phyloP scores from a whole-genome alignment of 2,797 vertebrate species.

The Eptatretus atami region DNA sequence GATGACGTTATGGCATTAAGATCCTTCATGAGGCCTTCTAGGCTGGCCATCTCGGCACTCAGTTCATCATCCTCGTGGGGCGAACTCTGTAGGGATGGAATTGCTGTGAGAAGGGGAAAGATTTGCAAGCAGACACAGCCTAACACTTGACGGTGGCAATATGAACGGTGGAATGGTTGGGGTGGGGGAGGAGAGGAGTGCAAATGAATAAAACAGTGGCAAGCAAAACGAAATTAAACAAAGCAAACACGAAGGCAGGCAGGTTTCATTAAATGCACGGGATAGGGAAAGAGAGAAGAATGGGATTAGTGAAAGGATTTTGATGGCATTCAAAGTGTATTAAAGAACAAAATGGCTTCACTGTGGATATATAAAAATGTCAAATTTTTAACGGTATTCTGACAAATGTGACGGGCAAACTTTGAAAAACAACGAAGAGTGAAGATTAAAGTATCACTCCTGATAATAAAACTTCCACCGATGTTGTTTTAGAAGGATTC shows the following conservation, averaged over 20 bases:
- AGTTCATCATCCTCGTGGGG: slow-evolving; percentile 55
- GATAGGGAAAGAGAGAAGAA: too few relatives aligned
- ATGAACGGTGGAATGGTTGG: not conserved
- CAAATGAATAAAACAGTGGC: slow-evolving; percentile 5
- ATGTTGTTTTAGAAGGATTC: too few relatives aligned
- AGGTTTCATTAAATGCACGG: too few relatives aligned
- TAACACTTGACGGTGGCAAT: not conserved
- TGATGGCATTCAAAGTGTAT: too few relatives aligned
- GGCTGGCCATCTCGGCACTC: slow-evolving; percentile 97
- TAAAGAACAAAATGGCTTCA: too few relatives aligned
- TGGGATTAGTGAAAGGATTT: too few relatives aligned
- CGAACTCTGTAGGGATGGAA: slow-evolving; percentile 41
- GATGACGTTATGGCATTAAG: slow-evolving; percentile 66
- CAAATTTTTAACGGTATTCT: too few relatives aligned
- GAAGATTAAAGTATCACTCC: too few relatives aligned
- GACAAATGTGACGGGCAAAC: too few relatives aligned
- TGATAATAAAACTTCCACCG: too few relatives aligned
- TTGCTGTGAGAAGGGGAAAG: slow-evolving; percentile 12
- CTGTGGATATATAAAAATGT: too few relatives aligned
- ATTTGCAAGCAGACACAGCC: slow-evolving; percentile 4
- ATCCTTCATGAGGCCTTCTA: slow-evolving; percentile 99
- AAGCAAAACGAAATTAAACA: slow-evolving; percentile 8
- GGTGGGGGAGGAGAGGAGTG: slow-evolving; percentile 4
- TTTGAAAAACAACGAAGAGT: too few relatives aligned
- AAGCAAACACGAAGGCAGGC: slow-evolving; percentile 5